Evolutionary conservation across 2,113 vertebrate species (phyloP), one percentile per base, ranked within the genome.

Genomic region (Myxocyprinus asiaticus): DNA sequence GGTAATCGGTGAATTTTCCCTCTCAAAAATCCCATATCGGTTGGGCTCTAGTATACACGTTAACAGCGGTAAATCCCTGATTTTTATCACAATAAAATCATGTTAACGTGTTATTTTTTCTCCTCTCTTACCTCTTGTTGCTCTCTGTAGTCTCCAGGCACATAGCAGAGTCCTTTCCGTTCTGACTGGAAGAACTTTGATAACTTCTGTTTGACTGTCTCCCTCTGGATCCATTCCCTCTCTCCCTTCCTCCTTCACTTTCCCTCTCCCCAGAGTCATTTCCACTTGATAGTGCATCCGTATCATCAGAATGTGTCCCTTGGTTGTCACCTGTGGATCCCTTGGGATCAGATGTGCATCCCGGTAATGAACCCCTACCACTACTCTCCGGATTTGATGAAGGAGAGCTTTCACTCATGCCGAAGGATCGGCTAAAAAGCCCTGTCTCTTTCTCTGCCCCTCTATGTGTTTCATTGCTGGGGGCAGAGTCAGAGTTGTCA

Each of bases 111-210:
- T 8, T 7, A 64, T 65, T 75, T 89, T 83, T 61, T 17, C 9
- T 0, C 15, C 9, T 17, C 2, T 12, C 85, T 72, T n/a, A 94
- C 93, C 95, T 96, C 85, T 96, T 97, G 88, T 90, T 91, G 91
- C 94, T 96, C 87, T 94, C 95, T 1, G 94, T 95, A 0, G 91
- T 96, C 65, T 94, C 94, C 85, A 96, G 87, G 89, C 95, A 88
- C 87, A 96, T 90, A 75, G 91, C 95, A 0, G 96, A 97, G 84
- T 97, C 96, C 70, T 96, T 96, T 65, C 94, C 92, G 1, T 94
- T 94, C 75, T 91, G 91, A 0, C 92, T 93, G 0, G 94, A 95
- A 6, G 93, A 95, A 80, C 94, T 94, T 79, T 93, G 92, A 22
- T 94, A 95, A 84, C 95, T 96, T 73, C 87, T 89, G 2, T 69